phyloP scores from a whole-genome alignment of 2,888 invertebrate genomes.

The Tenodera sinensis region DNA sequence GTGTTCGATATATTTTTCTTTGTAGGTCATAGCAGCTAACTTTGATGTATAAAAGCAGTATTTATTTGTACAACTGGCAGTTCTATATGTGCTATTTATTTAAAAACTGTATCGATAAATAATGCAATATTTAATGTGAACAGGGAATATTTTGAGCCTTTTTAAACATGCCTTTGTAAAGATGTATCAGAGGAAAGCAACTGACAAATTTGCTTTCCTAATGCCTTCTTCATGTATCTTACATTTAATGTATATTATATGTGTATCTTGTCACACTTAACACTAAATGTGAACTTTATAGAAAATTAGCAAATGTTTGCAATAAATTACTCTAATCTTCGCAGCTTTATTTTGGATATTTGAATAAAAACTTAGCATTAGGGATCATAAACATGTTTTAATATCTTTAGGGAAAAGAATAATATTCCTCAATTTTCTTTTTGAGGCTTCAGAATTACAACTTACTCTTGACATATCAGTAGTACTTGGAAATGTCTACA shows the following conservation, averaged over 20 bases:
- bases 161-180: neutral
- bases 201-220: neutral
- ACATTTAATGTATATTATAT: neutral
- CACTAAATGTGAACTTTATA: neutral
- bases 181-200: neutral
- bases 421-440: neutral
- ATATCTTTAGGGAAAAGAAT: neutral
- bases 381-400: neutral
- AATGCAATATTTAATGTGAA: neutral
- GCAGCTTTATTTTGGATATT: neutral
- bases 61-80: neutral
- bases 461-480: neutral
- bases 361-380: neutral
- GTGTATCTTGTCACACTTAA: neutral
- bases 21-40: neutral
- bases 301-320: neutral
- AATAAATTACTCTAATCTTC: neutral
- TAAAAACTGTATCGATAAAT: neutral
- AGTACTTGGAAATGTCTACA: neutral
- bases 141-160: neutral
- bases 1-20: neutral
- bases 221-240: neutral
- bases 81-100: neutral
- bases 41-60: neutral
- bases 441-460: neutral